Conservation (phyloP, 2,888 invertebrate genomes). For the Drosophila emarginata region DNA sequence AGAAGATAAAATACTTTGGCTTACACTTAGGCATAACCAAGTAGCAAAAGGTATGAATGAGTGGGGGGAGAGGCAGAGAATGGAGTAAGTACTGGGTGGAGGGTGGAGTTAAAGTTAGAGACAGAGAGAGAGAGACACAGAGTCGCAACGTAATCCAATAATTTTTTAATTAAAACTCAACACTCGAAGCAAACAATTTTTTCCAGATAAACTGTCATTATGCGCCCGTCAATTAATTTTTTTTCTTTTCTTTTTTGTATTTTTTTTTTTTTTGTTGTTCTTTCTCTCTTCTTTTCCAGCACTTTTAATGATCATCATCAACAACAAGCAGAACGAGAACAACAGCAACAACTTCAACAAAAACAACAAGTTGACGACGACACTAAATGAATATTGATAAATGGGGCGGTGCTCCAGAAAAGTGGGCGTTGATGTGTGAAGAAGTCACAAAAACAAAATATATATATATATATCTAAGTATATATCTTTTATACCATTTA, state of each 20-base stretch:
- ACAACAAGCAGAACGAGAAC: slow-evolving; percentile 34
- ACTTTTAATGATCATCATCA: slow-evolving; percentile 77
- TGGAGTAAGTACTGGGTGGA: too few relatives aligned
- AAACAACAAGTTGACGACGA: slow-evolving; percentile 66
- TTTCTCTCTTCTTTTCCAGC: slow-evolving; percentile 23
- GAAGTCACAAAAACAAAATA: slow-evolving; percentile 32
- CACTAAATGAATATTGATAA: slow-evolving; percentile 81
- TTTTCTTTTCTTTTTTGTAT: slow-evolving; percentile 11
- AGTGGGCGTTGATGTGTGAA: slow-evolving; percentile 70
- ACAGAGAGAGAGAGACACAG: slow-evolving; percentile 20
- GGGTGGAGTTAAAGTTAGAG: background rate
- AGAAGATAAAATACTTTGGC: slow-evolving; percentile 80
- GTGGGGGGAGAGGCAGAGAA: slow-evolving; percentile 15
- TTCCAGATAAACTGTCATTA: slow-evolving; percentile 78
- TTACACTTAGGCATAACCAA: slow-evolving; percentile 80
- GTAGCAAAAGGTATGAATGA: slow-evolving; percentile 34
- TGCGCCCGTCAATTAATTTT: slow-evolving; percentile 78
- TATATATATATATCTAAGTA: background rate
- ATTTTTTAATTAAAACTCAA: slow-evolving; percentile 77
- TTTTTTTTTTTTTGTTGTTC: slow-evolving; percentile 6
- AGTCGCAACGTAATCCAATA: slow-evolving; percentile 68
- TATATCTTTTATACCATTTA: background rate
- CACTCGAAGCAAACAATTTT: slow-evolving; percentile 77
- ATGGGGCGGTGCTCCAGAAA: slow-evolving; percentile 75
- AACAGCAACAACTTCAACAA: slow-evolving; percentile 54